A percentile compares a stretch with the other conserved stretches of the same genome.
Conservation (phyloP, 2,888 invertebrate species). For the Toxonevra muliebris region DNA sequence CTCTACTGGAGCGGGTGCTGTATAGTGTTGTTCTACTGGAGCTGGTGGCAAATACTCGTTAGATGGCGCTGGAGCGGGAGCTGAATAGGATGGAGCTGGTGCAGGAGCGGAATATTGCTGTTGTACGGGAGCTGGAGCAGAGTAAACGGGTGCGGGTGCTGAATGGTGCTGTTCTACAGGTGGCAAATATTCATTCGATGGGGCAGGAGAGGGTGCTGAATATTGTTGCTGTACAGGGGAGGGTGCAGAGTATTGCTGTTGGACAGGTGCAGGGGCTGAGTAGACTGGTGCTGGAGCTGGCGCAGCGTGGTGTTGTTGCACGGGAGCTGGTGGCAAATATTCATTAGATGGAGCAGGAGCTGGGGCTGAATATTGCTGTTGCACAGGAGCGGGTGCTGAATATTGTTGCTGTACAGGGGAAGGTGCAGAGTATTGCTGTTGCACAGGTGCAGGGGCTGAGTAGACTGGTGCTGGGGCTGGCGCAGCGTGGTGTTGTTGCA, state of each 20-base stretch:
- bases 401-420: conserved; percentile 22
- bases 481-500: conserved; percentile 1
- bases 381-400: conserved; percentile 14
- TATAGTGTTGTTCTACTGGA: conserved; percentile 12
- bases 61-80: conserved; percentile 7
- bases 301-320: conserved; percentile 14
- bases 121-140: conserved; percentile 13
- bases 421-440: conserved; percentile 19
- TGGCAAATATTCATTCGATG: conserved; percentile 29
- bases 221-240: conserved; percentile 24
- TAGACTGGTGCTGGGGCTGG: conserved; percentile 17
- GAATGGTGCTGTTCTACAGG: conserved; percentile 33
- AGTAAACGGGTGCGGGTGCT: conserved; percentile 15
- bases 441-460: conserved; percentile 23
- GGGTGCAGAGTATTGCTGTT: conserved; percentile 25
- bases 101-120: neutral
- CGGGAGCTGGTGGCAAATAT: conserved; percentile 31
- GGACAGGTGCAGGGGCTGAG: conserved; percentile 10
- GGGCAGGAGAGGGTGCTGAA: conserved; percentile 23
- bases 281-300: conserved; percentile 16
- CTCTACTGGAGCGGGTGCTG: neutral
- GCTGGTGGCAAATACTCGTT: conserved; percentile 23
- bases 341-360: conserved; percentile 22
- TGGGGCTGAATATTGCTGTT: conserved; percentile 10
- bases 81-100: conserved; percentile 6